Conservation (phyloP, 2,113 vertebrate species). For the Phylloscopus whistleri region DNA sequence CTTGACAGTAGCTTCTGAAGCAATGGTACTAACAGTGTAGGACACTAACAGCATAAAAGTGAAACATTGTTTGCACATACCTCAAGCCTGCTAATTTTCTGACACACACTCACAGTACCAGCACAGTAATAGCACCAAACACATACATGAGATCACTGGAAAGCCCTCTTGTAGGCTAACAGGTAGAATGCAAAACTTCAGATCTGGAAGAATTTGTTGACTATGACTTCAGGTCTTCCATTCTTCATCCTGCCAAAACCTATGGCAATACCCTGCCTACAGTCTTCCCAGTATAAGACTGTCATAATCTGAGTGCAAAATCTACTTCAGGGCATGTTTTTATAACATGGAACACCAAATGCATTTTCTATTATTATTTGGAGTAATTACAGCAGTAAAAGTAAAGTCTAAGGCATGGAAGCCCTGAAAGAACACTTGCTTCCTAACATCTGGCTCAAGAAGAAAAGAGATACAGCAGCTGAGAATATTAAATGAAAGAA, state of each 20-base stretch:
- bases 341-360: neutral
- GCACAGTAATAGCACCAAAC: neutral
- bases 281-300: neutral
- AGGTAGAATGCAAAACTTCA: neutral
- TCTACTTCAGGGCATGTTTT: neutral
- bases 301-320: neutral
- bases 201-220: neutral
- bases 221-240: neutral
- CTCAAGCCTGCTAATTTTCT: neutral
- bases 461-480: neutral
- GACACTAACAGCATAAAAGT: neutral
- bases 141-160: neutral
- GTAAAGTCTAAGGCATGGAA: neutral
- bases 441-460: neutral
- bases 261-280: neutral
- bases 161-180: neutral
- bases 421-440: neutral
- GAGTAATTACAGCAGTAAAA: neutral
- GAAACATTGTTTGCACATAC: neutral
- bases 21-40: neutral
- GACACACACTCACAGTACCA: neutral
- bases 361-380: neutral
- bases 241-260: neutral
- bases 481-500: neutral
- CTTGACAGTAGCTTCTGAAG: neutral